Evolutionary conservation across 1,140 invertebrate species (phyloP).

Genomic region (Pemphigus obesinymphae): DNA sequence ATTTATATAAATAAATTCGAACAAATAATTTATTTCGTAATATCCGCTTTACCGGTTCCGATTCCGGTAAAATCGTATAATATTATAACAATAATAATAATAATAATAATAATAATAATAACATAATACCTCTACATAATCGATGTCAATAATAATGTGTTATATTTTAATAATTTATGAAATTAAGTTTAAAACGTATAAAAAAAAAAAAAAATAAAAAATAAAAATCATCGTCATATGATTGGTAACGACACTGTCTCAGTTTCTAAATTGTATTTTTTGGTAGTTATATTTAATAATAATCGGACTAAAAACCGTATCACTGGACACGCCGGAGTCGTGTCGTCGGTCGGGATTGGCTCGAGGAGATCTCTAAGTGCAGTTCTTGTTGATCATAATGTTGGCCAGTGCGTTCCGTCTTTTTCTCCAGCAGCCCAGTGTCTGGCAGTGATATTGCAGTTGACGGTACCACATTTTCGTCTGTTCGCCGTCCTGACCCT

Average conservation of each 20-base stretch:
- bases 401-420: slow-evolving; percentile 87
- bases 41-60: background rate
- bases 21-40: background rate
- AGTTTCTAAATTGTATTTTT: background rate
- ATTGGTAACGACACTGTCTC: slow-evolving; percentile 1
- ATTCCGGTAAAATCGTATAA: background rate
- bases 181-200: too few relatives aligned
- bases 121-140: too few relatives aligned
- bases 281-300: slow-evolving; percentile 23
- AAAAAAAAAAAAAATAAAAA: too few relatives aligned
- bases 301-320: background rate
- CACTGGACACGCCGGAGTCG: too few relatives aligned
- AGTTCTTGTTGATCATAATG: slow-evolving; percentile 86
- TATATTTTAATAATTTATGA: too few relatives aligned
- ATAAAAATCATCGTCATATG: background rate
- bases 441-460: slow-evolving; percentile 82
- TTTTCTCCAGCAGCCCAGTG: slow-evolving; percentile 84
- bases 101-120: background rate
- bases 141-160: too few relatives aligned
- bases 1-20: background rate
- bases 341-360: too few relatives aligned
- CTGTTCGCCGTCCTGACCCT: slow-evolving; percentile 81
- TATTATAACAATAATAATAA: background rate
- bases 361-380: too few relatives aligned
- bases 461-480: slow-evolving; percentile 84